Evolutionary conservation across 2,888 invertebrate species (phyloP).

Genomic region (Anagyrus pseudococci): DNA sequence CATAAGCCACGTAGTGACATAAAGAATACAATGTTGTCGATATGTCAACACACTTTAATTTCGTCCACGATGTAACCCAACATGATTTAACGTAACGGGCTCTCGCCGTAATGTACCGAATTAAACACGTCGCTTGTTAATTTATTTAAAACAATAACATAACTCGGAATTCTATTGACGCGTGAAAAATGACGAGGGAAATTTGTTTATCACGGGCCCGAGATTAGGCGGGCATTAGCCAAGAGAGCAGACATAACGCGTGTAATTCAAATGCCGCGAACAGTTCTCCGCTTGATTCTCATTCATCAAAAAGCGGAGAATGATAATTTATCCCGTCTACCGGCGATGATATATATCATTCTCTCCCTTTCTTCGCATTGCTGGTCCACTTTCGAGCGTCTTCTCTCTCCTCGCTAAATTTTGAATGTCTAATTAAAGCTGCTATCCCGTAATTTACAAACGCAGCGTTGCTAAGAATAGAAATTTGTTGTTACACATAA

Average conservation of each 20-base stretch:
- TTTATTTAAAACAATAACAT: not conserved
- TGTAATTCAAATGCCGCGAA: not conserved
- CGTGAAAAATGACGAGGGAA: not conserved
- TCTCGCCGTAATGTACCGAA: no score
- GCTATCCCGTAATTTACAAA: no score
- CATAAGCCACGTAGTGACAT: conserved; percentile 40
- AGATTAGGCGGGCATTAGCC: no score
- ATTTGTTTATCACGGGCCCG: not conserved
- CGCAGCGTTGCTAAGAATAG: not conserved
- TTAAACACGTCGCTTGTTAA: not conserved
- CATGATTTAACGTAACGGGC: no score
- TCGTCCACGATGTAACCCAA: no score
- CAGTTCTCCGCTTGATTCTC: not conserved
- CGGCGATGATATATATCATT: not conserved
- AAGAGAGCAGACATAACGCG: no score
- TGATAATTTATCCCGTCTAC: not conserved
- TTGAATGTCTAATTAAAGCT: no score
- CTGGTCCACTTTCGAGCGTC: not conserved
- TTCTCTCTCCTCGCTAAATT: no score
- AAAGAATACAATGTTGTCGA: conserved; percentile 18
- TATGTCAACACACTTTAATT: no score
- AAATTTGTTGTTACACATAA: not conserved
- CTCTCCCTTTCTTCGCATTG: not conserved
- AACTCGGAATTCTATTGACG: not conserved
- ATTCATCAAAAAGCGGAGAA: not conserved